Conservation (phyloP, 2,888 invertebrate species). For the Nudaria mundana region DNA sequence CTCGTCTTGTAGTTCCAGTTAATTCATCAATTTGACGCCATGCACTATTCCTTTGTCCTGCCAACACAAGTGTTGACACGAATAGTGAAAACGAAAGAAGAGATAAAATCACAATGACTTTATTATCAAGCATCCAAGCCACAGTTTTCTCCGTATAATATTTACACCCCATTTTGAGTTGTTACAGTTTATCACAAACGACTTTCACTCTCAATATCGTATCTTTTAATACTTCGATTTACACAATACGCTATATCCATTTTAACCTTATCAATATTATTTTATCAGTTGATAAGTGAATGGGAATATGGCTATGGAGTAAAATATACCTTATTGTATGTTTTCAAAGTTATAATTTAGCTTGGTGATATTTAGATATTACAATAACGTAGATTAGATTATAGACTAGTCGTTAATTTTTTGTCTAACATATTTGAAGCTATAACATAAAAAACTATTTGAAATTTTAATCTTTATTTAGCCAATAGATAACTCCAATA, state of each 20-base stretch:
- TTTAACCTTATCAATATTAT: constrained; percentile 10
- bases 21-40: constrained; percentile 36
- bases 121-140: constrained; percentile 65
- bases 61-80: constrained; percentile 58
- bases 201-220: constrained; percentile 13
- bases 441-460: too few species aligned
- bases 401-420: constrained; percentile 9
- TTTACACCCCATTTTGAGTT: constrained; percentile 40
- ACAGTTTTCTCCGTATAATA: constrained; percentile 53
- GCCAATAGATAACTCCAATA: too few species aligned
- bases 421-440: neutral
- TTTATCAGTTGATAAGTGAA: constrained; percentile 23
- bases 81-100: constrained; percentile 60
- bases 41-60: constrained; percentile 56
- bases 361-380: neutral
- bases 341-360: constrained; percentile 8
- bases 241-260: constrained; percentile 14
- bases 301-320: neutral
- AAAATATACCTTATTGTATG: constrained; percentile 9
- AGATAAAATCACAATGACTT: constrained; percentile 60
- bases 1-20: neutral
- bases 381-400: constrained; percentile 22
- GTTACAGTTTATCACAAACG: constrained; percentile 14
- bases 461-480: too few species aligned
- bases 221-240: constrained; percentile 16